Percentiles rank a stretch among this genome's conserved stretches.
These are phyloP conservation scores for Camptogramma bilineatum DNA, from an alignment of 2,888 invertebrate genomes.

Conservation along the genomic window DNA sequence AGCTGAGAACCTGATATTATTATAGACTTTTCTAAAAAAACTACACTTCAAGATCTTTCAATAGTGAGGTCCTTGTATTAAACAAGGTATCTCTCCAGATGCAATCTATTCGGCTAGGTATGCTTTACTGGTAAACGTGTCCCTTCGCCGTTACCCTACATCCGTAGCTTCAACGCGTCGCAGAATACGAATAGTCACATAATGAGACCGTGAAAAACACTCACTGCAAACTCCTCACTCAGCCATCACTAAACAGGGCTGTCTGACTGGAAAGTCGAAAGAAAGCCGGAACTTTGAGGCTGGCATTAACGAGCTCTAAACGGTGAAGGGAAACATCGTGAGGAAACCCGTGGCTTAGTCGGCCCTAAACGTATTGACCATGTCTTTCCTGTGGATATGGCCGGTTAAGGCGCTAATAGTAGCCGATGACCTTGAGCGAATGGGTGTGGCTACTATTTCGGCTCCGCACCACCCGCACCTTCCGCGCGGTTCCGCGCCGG, in stretches of 20 bases:
- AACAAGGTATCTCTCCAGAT: slow-evolving; percentile 6
- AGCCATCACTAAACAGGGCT: slow-evolving; percentile 45
- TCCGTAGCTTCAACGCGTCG: slow-evolving; percentile 60
- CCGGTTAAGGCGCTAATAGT: too few relatives aligned
- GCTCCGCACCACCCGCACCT: too few relatives aligned
- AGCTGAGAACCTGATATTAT: too few relatives aligned
- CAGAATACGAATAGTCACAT: slow-evolving; percentile 80
- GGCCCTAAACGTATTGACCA: too few relatives aligned
- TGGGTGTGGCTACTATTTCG: too few relatives aligned
- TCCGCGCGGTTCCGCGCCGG: too few relatives aligned
- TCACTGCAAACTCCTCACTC: slow-evolving; percentile 69
- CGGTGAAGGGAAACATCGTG: too few relatives aligned
- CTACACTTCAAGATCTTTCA: not conserved
- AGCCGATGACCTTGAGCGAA: too few relatives aligned
- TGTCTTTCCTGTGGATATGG: too few relatives aligned
- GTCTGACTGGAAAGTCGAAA: not conserved
- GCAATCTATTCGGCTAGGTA: slow-evolving; percentile 16
- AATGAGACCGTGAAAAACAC: slow-evolving; percentile 82
- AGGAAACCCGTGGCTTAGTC: too few relatives aligned
- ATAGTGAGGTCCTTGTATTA: not conserved
- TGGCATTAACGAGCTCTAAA: too few relatives aligned
- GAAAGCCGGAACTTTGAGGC: not conserved
- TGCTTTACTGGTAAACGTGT: slow-evolving; percentile 24
- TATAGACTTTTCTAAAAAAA: too few relatives aligned
- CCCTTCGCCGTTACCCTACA: slow-evolving; percentile 57